A percentile compares a stretch with the other conserved stretches of the same genome.
Evolutionary conservation across 1,140 invertebrate species (phyloP).

Genomic region (Halyomorpha halys): DNA sequence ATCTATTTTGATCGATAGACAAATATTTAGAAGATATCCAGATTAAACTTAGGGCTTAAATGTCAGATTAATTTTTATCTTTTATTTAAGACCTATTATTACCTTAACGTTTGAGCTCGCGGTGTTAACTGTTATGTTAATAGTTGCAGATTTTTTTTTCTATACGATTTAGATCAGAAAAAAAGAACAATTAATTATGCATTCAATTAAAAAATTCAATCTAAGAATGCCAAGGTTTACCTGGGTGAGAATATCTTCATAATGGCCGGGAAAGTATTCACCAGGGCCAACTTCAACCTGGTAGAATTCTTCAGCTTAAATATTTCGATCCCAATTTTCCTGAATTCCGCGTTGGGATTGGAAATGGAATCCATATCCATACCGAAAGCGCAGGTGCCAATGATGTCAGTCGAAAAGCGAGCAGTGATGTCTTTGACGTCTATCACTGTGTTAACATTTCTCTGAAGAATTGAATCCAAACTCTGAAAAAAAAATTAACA

Average conservation of each 20-base stretch:
- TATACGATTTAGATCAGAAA: no score
- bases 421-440: constrained; percentile 42
- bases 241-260: constrained; percentile 1
- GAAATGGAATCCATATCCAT: constrained; percentile 46
- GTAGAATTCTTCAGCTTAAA: constrained; percentile 14
- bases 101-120: no score
- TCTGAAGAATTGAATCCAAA: neutral
- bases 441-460: neutral
- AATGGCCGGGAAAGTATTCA: neutral
- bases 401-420: constrained; percentile 51
- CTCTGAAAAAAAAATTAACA: no score
- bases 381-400: constrained; percentile 51
- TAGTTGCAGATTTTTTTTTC: no score
- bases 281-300: neutral
- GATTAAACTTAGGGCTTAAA: no score
- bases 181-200: no score
- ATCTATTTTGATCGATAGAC: no score
- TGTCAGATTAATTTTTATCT: no score
- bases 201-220: no score
- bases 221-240: neutral
- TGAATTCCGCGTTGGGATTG: constrained; percentile 35
- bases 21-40: no score
- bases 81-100: no score
- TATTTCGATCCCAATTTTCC: constrained; percentile 16
- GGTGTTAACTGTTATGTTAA: no score